Evolutionary conservation across 2,113 vertebrate species (phyloP).

Genomic region (Sorex fumeus): DNA sequence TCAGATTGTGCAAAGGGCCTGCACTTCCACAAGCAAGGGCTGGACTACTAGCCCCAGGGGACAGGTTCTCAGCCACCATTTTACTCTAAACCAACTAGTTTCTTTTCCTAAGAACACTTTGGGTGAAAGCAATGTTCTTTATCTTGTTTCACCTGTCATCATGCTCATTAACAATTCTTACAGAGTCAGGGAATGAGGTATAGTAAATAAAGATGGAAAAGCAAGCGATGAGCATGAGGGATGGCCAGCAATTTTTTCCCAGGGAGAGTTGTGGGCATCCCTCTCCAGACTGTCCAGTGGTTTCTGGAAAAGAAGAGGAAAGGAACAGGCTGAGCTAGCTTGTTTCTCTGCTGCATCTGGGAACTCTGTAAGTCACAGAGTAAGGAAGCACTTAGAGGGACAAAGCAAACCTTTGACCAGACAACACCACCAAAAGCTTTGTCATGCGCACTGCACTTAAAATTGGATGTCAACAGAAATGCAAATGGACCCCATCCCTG

Average conservation of each 20-base stretch:
- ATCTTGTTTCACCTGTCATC: background rate
- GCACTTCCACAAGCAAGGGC: background rate
- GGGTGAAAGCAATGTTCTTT: background rate
- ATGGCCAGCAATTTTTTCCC: background rate
- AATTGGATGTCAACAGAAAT: slow-evolving; percentile 77
- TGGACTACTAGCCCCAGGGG: background rate
- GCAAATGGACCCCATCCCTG: slow-evolving; percentile 68
- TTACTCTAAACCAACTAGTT: background rate
- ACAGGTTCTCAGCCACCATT: background rate
- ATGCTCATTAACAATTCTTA: background rate
- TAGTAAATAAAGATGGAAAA: background rate
- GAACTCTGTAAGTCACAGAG: background rate
- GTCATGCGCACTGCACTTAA: slow-evolving; percentile 56
- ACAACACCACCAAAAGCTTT: slow-evolving; percentile 41
- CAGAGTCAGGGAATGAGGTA: background rate
- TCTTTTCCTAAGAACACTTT: slow-evolving; percentile 21
- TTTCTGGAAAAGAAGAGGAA: background rate
- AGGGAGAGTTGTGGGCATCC: background rate
- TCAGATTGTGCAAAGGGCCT: background rate
- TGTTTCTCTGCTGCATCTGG: slow-evolving; percentile 58
- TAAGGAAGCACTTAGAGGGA: slow-evolving; percentile 45
- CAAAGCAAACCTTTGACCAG: slow-evolving; percentile 52
- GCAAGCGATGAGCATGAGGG: background rate
- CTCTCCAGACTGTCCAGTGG: background rate
- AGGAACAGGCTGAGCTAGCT: background rate